Evolutionary conservation across 2,797 vertebrate species (phyloP).

Genomic region (Periophthalmus magnuspinnatus): DNA sequence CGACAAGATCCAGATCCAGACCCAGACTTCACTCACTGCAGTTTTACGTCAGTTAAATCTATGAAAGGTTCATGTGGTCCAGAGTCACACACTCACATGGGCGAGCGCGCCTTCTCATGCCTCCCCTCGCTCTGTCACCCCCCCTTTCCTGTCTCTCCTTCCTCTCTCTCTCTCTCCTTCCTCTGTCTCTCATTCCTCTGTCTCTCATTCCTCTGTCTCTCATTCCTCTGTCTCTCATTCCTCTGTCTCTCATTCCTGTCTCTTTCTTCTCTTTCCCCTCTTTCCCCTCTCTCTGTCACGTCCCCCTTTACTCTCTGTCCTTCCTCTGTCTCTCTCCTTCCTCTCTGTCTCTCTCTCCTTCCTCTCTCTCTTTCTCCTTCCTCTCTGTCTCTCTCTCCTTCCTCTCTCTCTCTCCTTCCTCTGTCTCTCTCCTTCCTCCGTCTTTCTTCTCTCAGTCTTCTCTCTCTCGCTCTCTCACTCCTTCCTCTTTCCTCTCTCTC

Average conservation of each 20-base stretch:
- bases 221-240: neutral
- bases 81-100: constrained; percentile 44
- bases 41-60: too few species aligned
- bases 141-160: neutral
- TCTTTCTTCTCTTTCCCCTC: neutral
- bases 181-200: constrained; percentile 17
- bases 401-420: too few species aligned
- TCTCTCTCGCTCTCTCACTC: too few species aligned
- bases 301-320: neutral
- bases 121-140: neutral
- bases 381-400: too few species aligned
- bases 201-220: neutral
- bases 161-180: neutral
- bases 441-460: too few species aligned
- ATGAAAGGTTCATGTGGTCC: constrained; percentile 53
- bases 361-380: too few species aligned
- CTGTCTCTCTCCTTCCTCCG: too few species aligned
- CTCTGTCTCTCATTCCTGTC: neutral
- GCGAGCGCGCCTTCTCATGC: constrained; percentile 7
- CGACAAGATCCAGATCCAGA: neutral
- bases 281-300: neutral
- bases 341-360: too few species aligned
- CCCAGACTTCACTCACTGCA: too few species aligned
- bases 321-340: too few species aligned
- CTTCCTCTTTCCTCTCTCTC: neutral